Evolutionary conservation across 2,888 invertebrate species (phyloP), one percentile per base, ranked within the genome.

Genomic region (Cantharis rustica): DNA sequence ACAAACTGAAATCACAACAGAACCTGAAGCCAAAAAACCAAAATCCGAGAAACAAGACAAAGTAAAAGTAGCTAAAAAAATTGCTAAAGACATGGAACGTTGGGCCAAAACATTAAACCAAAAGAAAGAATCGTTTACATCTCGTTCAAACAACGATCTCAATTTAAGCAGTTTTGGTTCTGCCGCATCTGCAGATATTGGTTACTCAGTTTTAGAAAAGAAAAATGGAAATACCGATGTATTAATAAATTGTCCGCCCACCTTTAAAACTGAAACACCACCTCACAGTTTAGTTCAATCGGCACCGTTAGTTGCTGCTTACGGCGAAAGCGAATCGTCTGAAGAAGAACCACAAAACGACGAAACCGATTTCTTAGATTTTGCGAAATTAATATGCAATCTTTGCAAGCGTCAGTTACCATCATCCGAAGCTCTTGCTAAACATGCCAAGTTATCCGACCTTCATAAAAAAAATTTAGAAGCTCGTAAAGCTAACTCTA

Each of bases 71-170:
- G 98, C 98, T 5, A 98, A 98, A 87, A 97, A 98, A 88, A 98
- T 98, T 82, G 98, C 98, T 0, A 98, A 98, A 89, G 95, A 96
- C 83, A 96, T 96, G 96, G 95, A 94, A 85, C 92, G 94, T 76
- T 99, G 99, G 99, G 99, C 99, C 0, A 96, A 98, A 84, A 96
- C 96, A 11, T 89, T 98, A 80, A 99, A 99, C 87, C 98, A 98
- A 87, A 97, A 97, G 89, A 98, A 98, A 87, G 96, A 97, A 88
- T 88, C 79, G 87, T 90, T 23, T 87, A 90, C 80, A 13, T 77
- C 82, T 3, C 84, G 83, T 72, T 75, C 82, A 13, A 81, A 78
- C 61, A 75, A 79, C 10, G 85, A 86, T 61, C 81, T 79, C 71
- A 82, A 80, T 77, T 47, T 68, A 10, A 71, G 20, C 61, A 10